phyloP scores from a whole-genome alignment of 1,140 invertebrate genomes.

The Drosophila lacertosa region DNA sequence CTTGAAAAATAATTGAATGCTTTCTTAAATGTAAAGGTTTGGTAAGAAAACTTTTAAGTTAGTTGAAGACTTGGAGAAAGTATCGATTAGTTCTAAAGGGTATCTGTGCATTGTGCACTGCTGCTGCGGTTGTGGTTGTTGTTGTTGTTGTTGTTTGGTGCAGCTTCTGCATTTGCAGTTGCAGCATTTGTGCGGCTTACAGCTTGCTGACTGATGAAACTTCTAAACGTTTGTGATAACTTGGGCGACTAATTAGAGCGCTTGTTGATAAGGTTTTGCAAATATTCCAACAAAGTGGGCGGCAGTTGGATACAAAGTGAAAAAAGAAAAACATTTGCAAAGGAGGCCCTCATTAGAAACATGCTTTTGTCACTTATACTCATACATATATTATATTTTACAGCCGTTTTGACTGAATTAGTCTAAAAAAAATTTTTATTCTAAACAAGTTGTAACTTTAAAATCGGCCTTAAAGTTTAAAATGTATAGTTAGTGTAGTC shows the following conservation, averaged over 20 bases:
- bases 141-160: constrained; percentile 5
- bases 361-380: too few relatives aligned
- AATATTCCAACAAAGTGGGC: background rate
- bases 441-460: too few relatives aligned
- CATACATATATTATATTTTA: too few relatives aligned
- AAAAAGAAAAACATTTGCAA: too few relatives aligned
- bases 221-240: constrained; percentile 34
- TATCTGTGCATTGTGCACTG: background rate
- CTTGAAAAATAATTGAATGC: too few relatives aligned
- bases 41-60: too few relatives aligned
- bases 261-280: constrained; percentile 2
- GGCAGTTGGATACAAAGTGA: background rate
- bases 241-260: constrained; percentile 33
- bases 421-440: too few relatives aligned
- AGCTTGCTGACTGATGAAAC: constrained; percentile 28
- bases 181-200: constrained; percentile 4
- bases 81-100: background rate
- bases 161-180: constrained; percentile 3
- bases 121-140: background rate
- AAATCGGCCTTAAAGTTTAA: too few relatives aligned
- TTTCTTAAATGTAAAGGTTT: too few relatives aligned
- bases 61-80: background rate
- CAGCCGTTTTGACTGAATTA: too few relatives aligned
- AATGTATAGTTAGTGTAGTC: too few relatives aligned
- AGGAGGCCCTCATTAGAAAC: too few relatives aligned